These are phyloP conservation scores for Magallana angulata DNA, from an alignment of 1,140 invertebrate genomes.

Conservation along the genomic window DNA sequence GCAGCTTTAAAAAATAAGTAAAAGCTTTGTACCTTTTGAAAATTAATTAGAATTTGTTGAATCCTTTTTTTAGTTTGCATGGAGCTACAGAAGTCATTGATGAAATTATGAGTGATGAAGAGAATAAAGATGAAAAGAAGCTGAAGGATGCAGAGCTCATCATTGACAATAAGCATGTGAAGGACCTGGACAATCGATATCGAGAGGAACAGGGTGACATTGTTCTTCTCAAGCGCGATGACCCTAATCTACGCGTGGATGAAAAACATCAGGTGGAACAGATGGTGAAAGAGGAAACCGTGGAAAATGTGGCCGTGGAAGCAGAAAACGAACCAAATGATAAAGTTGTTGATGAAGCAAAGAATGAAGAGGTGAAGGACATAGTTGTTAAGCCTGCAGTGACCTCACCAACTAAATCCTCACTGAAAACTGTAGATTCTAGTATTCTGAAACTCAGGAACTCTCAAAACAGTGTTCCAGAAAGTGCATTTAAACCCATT, in stretches of 20 bases:
- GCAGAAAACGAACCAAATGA: constrained; percentile 46
- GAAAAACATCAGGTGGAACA: constrained; percentile 69
- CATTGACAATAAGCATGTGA: constrained; percentile 66
- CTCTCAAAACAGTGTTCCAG: background rate
- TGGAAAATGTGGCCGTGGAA: constrained; percentile 61
- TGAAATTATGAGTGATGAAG: constrained; percentile 75
- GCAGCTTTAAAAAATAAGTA: too few species aligned
- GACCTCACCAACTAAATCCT: background rate
- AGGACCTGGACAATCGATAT: constrained; percentile 72
- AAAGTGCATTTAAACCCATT: constrained; percentile 33
- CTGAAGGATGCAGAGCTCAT: constrained; percentile 71
- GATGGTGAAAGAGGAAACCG: constrained; percentile 70
- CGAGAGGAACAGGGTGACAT: constrained; percentile 72
- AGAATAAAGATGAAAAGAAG: constrained; percentile 59
- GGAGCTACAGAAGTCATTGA: constrained; percentile 76
- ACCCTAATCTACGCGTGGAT: constrained; percentile 56
- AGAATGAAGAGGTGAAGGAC: constrained; percentile 62
- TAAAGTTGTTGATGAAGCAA: constrained; percentile 62
- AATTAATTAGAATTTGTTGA: too few species aligned
- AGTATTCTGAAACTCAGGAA: constrained; percentile 5
- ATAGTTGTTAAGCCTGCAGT: constrained; percentile 5
- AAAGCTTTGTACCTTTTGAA: too few species aligned
- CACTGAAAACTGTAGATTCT: constrained; percentile 26
- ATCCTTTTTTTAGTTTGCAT: constrained; percentile 45
- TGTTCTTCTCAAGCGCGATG: constrained; percentile 56